Evolutionary conservation across 2,797 vertebrate species (phyloP).

Genomic region (Acestrorhynchus altus): DNA sequence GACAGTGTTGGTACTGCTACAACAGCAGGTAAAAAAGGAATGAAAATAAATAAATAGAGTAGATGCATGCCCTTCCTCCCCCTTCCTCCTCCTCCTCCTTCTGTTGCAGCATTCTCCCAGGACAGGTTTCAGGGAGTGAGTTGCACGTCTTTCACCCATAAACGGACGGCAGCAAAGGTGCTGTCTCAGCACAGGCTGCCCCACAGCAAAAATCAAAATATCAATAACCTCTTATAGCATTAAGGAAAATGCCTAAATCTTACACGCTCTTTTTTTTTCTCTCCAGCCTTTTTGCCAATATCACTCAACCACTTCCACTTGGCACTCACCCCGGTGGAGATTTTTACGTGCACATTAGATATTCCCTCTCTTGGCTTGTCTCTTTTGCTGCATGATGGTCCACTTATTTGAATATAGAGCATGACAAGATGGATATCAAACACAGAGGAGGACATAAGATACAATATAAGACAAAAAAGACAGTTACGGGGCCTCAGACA

Average conservation of each 20-base stretch:
- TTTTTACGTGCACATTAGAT: slow-evolving; percentile 70
- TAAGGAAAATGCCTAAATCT: slow-evolving; percentile 86
- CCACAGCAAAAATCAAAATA: slow-evolving; percentile 81
- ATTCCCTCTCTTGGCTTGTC: slow-evolving; percentile 43
- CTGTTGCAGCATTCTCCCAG: slow-evolving; percentile 64
- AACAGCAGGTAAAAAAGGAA: background rate
- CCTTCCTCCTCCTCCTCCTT: too few relatives aligned
- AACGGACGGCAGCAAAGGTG: slow-evolving; percentile 71
- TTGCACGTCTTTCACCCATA: slow-evolving; percentile 74
- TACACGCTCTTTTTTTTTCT: slow-evolving; percentile 63
- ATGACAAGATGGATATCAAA: slow-evolving; percentile 30
- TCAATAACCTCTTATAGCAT: slow-evolving; percentile 88
- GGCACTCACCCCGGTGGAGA: slow-evolving; percentile 73
- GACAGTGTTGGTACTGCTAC: slow-evolving; percentile 16
- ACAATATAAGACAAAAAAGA: slow-evolving; percentile 16
- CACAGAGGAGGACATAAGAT: background rate
- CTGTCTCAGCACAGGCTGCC: slow-evolving; percentile 78
- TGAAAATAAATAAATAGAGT: background rate
- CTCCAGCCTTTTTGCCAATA: slow-evolving; percentile 75
- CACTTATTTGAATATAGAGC: slow-evolving; percentile 55
- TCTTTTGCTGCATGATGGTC: slow-evolving; percentile 41
- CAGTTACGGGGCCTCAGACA: background rate
- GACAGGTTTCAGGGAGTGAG: slow-evolving; percentile 70
- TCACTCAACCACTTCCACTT: slow-evolving; percentile 83
- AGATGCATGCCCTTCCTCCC: slow-evolving; percentile 4